phyloP scores from a whole-genome alignment of 2,797 vertebrate genomes.

The Darevskia mixta region DNA sequence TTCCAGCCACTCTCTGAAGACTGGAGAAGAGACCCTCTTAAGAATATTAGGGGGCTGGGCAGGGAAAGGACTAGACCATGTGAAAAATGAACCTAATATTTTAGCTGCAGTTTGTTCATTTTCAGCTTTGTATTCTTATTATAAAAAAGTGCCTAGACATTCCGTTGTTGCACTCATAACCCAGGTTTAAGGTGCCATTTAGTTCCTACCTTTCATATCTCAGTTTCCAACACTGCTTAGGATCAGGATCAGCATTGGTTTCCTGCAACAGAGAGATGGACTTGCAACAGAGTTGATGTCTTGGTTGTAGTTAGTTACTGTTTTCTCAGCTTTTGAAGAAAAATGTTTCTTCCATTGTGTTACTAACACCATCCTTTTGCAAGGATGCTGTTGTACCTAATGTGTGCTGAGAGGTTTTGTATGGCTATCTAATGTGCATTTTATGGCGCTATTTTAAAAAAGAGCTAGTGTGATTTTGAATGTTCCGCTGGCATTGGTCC shows the following conservation, averaged over 20 bases:
- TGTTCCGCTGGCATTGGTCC: neutral
- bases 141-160: too few species aligned
- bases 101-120: too few species aligned
- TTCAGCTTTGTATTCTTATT: too few species aligned
- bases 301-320: neutral
- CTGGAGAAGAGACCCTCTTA: too few species aligned
- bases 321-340: neutral
- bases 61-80: too few species aligned
- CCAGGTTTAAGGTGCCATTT: too few species aligned
- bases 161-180: too few species aligned
- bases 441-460: neutral
- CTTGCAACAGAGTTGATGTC: neutral
- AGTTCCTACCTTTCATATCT: too few species aligned
- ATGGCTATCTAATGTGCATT: neutral
- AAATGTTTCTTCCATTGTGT: neutral
- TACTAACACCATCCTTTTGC: neutral
- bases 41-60: too few species aligned
- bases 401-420: neutral
- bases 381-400: neutral
- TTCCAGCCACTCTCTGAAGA: too few species aligned
- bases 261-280: neutral
- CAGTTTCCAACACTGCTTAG: too few species aligned
- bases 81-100: too few species aligned
- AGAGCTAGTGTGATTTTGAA: neutral
- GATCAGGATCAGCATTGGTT: neutral